Percentiles rank a stretch among this genome's conserved stretches.
These are phyloP conservation scores for Pelodytes ibericus DNA, from an alignment of 2,797 vertebrate species.

Conservation along the genomic window DNA sequence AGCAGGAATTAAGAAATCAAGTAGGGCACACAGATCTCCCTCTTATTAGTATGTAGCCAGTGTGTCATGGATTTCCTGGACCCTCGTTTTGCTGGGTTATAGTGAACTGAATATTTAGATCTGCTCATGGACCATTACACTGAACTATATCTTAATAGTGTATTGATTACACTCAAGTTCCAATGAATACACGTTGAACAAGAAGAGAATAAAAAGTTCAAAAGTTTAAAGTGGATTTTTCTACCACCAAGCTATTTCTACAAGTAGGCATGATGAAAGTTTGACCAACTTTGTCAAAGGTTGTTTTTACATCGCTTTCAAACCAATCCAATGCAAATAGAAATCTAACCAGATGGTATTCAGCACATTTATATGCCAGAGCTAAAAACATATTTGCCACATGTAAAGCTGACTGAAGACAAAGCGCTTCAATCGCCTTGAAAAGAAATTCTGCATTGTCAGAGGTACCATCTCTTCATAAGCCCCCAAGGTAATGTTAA, in stretches of 20 bases:
- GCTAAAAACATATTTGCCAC: neutral
- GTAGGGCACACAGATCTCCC: too few relatives aligned
- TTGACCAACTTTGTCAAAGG: conserved; percentile 18
- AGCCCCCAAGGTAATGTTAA: conserved; percentile 20
- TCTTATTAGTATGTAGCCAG: too few relatives aligned
- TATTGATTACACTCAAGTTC: conserved; percentile 6
- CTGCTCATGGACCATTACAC: too few relatives aligned
- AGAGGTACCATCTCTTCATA: conserved; percentile 11
- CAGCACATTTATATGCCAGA: conserved; percentile 16
- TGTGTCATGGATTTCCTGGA: too few relatives aligned
- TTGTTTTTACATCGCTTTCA: conserved; percentile 16
- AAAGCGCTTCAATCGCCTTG: neutral
- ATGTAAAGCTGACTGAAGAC: conserved; percentile 2
- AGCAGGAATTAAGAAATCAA: too few relatives aligned
- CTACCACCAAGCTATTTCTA: neutral
- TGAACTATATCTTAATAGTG: too few relatives aligned
- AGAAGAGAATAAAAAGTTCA: conserved; percentile 3
- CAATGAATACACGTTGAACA: neutral
- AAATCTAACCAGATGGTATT: conserved; percentile 19
- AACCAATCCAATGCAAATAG: conserved; percentile 8
- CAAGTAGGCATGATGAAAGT: conserved; percentile 5
- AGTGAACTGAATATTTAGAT: too few relatives aligned
- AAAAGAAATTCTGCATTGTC: conserved; percentile 2
- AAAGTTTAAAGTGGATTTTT: conserved; percentile 53
- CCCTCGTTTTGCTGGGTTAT: too few relatives aligned